A percentile compares a stretch with the other conserved stretches of the same genome.
Conservation (phyloP, 2,113 vertebrate genomes). For the Otis tarda region DNA sequence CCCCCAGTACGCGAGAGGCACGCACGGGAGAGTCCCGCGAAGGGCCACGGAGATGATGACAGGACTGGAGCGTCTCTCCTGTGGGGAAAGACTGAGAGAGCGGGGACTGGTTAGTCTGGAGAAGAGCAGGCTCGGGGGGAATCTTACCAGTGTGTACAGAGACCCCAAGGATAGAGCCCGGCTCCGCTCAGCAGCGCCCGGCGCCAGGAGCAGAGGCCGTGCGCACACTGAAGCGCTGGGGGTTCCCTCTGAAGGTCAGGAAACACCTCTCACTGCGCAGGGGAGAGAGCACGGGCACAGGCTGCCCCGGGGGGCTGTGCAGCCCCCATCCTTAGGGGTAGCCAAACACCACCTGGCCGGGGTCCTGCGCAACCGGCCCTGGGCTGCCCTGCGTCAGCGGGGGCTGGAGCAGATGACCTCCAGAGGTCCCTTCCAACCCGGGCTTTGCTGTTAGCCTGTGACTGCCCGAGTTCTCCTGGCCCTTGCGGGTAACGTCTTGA, state of each 20-base stretch:
- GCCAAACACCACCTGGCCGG: fast-evolving
- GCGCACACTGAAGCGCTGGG: neutral
- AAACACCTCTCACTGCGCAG: too few species aligned
- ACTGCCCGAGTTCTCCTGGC: neutral
- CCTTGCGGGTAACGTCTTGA: neutral
- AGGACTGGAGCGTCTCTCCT: neutral
- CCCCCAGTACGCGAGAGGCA: neutral
- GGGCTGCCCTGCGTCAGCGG: neutral
- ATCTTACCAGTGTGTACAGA: neutral
- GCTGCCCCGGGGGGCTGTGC: neutral
- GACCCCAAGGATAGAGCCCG: neutral
- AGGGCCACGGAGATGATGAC: neutral
- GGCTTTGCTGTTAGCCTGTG: neutral
- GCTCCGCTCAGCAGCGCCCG: neutral
- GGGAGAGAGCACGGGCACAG: neutral
- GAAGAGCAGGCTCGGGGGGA: neutral
- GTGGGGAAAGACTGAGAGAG: neutral
- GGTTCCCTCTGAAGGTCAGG: neutral
- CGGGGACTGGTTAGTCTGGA: neutral
- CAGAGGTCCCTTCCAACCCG: neutral
- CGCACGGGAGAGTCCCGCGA: neutral
- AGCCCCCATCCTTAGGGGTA: neutral
- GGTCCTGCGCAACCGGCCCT: neutral
- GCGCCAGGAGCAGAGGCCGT: neutral
- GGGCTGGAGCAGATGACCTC: neutral